Evolutionary conservation across 2,113 vertebrate species (phyloP).

Genomic region (Phalacrocorax carbo): DNA sequence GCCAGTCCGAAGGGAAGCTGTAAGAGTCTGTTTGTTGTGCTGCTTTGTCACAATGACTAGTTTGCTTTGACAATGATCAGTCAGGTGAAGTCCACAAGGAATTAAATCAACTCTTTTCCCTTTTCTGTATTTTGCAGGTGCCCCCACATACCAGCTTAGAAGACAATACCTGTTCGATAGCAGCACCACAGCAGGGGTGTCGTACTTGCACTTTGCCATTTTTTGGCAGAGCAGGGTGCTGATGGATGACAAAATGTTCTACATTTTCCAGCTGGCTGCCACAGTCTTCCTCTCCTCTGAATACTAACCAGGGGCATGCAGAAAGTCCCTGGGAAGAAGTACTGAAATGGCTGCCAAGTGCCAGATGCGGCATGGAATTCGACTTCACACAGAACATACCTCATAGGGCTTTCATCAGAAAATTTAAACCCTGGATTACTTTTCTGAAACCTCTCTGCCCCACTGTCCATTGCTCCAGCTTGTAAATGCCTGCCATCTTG

Average conservation of each 20-base stretch:
- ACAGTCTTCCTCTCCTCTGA: neutral
- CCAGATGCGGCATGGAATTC: neutral
- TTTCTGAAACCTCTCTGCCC: neutral
- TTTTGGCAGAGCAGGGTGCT: neutral
- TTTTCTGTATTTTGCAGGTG: neutral
- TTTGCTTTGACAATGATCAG: neutral
- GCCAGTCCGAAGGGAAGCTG: neutral
- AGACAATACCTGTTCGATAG: neutral
- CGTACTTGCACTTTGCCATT: neutral
- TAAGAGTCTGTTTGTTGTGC: neutral
- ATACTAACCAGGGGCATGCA: neutral
- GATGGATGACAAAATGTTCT: neutral
- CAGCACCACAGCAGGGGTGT: too few relatives aligned
- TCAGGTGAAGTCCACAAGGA: neutral
- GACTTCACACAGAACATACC: neutral
- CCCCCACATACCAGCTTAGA: accelerated
- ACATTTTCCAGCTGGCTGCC: neutral
- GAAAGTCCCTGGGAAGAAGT: neutral
- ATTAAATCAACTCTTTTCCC: neutral
- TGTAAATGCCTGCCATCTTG: neutral
- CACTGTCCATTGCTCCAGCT: neutral
- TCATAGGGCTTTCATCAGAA: neutral
- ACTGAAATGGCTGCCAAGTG: neutral
- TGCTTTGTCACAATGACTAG: neutral
- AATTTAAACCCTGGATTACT: neutral